phyloP scores from a whole-genome alignment of 1,140 invertebrate genomes.

The Drosophila grimshawi region DNA sequence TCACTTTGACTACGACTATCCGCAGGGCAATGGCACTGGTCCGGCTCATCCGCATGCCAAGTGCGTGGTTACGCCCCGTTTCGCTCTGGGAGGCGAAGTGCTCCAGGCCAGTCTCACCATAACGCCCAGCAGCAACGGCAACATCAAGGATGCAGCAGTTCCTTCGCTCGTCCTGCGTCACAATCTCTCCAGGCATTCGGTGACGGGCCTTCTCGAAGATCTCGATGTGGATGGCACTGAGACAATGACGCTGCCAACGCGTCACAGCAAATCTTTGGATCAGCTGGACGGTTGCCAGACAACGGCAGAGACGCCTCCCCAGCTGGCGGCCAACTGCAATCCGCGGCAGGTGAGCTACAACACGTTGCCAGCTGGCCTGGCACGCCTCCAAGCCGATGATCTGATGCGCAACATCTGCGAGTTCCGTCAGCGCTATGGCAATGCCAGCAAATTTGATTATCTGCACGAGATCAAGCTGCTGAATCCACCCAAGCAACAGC shows the following conservation, averaged over 20 bases:
- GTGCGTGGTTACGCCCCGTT: slow-evolving; percentile 78
- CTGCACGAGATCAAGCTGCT: slow-evolving; percentile 82
- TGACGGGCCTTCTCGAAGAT: slow-evolving; percentile 86
- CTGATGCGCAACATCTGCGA: slow-evolving; percentile 86
- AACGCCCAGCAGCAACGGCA: slow-evolving; percentile 71
- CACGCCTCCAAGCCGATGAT: slow-evolving; percentile 76
- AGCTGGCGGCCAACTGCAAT: slow-evolving; percentile 20
- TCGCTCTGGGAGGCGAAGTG: slow-evolving; percentile 80
- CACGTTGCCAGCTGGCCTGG: slow-evolving; percentile 53
- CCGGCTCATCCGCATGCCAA: slow-evolving; percentile 71
- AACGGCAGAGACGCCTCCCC: background rate
- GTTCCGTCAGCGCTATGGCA: slow-evolving; percentile 87
- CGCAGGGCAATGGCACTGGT: slow-evolving; percentile 51
- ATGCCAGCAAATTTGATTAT: slow-evolving; percentile 83
- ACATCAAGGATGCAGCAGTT: slow-evolving; percentile 54
- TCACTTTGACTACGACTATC: slow-evolving; percentile 74
- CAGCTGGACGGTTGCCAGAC: slow-evolving; percentile 86
- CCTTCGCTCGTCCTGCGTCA: slow-evolving; percentile 51
- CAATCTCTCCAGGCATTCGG: slow-evolving; percentile 86
- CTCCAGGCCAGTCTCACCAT: slow-evolving; percentile 84
- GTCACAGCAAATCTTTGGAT: slow-evolving; percentile 92
- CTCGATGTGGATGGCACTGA: slow-evolving; percentile 46
- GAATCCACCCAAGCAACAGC: slow-evolving; percentile 74
- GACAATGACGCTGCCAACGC: slow-evolving; percentile 86
- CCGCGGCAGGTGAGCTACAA: slow-evolving; percentile 48